These are phyloP conservation scores for Clupea harengus DNA, from an alignment of 2,113 vertebrate genomes.

Conservation along the genomic window DNA sequence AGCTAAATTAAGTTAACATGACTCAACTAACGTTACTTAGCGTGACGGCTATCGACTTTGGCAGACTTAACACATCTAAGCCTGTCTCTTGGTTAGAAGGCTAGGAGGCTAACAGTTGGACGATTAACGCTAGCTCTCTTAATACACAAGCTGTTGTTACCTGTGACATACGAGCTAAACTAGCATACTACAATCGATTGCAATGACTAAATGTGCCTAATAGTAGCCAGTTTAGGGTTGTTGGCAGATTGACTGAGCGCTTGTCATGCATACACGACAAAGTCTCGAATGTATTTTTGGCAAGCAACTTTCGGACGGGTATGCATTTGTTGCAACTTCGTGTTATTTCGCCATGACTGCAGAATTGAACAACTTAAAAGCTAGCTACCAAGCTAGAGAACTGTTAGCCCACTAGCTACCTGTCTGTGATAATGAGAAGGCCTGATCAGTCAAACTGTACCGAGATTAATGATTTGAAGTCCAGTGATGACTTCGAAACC, in stretches of 20 bases:
- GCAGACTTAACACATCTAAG: not conserved
- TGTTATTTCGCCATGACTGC: not conserved
- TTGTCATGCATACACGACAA: not conserved
- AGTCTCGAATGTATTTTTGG: not conserved
- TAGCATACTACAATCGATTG: not conserved
- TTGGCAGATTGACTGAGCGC: not conserved
- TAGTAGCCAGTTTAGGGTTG: not conserved
- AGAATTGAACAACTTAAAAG: not conserved
- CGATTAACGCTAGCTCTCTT: not conserved
- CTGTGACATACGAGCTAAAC: not conserved
- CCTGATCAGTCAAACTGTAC: conserved; percentile 12
- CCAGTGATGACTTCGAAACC: not conserved
- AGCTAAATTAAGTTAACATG: conserved; percentile 10
- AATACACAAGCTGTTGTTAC: not conserved
- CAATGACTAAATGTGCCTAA: not conserved
- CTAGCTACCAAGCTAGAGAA: not conserved
- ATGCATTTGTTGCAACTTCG: not conserved
- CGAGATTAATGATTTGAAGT: conserved; percentile 5
- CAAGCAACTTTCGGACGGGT: not conserved
- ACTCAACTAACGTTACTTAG: not conserved
- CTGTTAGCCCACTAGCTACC: conserved; percentile 8
- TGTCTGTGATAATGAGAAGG: conserved; percentile 1
- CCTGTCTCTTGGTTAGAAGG: not conserved
- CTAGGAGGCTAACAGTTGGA: not conserved
- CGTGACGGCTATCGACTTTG: not conserved